Base-by-base conservation (phyloP, 2,797 vertebrate genomes). In the Decapterus maruadsi region DNA sequence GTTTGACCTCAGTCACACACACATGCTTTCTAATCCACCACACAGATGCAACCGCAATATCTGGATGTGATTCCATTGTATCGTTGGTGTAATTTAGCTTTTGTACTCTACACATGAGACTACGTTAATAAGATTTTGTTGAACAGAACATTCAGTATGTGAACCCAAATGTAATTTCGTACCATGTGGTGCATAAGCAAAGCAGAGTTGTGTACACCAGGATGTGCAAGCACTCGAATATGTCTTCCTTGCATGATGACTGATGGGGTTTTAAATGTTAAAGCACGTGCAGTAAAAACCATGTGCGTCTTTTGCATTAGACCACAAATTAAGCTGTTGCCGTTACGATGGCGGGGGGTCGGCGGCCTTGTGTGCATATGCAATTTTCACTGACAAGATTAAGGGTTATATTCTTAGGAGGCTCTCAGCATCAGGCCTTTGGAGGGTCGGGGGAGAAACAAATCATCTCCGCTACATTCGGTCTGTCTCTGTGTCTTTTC, bases 371-470 rank as follows among this genome's bases (percentile, higher is more conserved):
- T 81, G 72, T 87, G 75, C 70, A 83, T 87, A 77, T 87, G 74
- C 56, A 87, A 78, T 89, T 90, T 86, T 72, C 84, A 83, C 70
- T 89, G 87, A 91, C 80, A 77, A 81, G 87, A 92, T 92, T 79
- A 92, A 92, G 80, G 81, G 68, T 87, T 85, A 68, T 86, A 64
- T 92, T 88, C 77, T 83, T 82, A 57, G 81, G 84, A 86, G 66
- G 75, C 87, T 78, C 43, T 68, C 50, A 11, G 67, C 67, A 40
- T 82, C 79, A 43, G 59, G 76, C 48, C 68, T 58, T 40, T 58
- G 62, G 46, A 77, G 74, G 57, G 70, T 51, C 4, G 34, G 70
- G 36, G 57, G 43, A 53, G 61, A 68, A 42, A 75, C 70, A 80
- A 77, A 86, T 88, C 79, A 84, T 77, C 77, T 75, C 26, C 26